A percentile compares a stretch with the other conserved stretches of the same genome.
Conservation (phyloP, 2,888 invertebrate species). For the Eremobia ochroleuca region DNA sequence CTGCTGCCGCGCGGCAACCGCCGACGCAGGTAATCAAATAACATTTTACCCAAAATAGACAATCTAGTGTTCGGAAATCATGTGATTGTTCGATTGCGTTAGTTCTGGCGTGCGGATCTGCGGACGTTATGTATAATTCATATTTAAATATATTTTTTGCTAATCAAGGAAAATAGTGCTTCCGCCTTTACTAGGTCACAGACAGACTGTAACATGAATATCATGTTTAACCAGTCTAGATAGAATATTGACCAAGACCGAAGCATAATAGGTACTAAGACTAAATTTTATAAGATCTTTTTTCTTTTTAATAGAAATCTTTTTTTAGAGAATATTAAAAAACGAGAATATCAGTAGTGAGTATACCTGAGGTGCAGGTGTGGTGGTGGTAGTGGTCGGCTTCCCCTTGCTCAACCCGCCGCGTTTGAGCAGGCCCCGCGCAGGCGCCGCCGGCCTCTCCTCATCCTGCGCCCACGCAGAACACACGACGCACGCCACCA, state of each 20-base stretch:
- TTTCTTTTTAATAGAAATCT: neutral
- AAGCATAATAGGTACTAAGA: neutral
- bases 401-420: constrained; percentile 82
- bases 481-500: constrained; percentile 81
- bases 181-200: constrained; percentile 37
- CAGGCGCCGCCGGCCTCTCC: constrained; percentile 75
- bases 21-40: constrained; percentile 59
- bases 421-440: constrained; percentile 83
- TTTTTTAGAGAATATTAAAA: neutral
- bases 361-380: constrained; percentile 83
- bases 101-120: neutral
- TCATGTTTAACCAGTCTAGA: constrained; percentile 3
- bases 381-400: constrained; percentile 85
- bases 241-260: neutral
- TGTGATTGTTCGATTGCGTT: constrained; percentile 1
- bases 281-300: neutral
- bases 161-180: constrained; percentile 14
- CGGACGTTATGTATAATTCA: neutral
- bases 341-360: neutral
- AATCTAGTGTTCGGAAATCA: constrained; percentile 15
- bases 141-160: neutral
- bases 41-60: constrained; percentile 57
- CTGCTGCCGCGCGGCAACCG: constrained; percentile 40
- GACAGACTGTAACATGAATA: constrained; percentile 1
- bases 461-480: constrained; percentile 82